Percentiles rank a stretch among this genome's conserved stretches.
phyloP scores from a whole-genome alignment of 1,140 invertebrate species.

The Papilio xuthus region DNA sequence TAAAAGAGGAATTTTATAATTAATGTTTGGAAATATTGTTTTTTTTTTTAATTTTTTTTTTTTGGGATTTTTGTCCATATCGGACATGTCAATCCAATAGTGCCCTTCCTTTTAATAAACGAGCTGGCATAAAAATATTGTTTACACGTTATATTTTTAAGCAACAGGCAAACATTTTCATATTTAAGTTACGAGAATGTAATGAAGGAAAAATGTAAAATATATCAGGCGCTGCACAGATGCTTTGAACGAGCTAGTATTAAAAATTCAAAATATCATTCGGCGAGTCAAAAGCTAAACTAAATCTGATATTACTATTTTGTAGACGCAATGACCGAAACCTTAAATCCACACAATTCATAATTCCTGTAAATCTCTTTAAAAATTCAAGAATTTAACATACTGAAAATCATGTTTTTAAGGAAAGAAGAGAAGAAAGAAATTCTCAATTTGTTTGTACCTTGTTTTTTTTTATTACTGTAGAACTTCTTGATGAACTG shows the following conservation, averaged over 20 bases:
- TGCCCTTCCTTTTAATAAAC: too few species aligned
- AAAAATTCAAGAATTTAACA: too few species aligned
- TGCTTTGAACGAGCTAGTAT: conserved; percentile 29
- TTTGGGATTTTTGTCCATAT: too few species aligned
- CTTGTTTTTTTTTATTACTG: too few species aligned
- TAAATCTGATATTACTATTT: background rate
- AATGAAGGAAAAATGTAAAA: conserved; percentile 37
- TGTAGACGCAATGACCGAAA: background rate
- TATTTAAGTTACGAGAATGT: conserved; percentile 21
- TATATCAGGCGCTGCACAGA: conserved; percentile 33
- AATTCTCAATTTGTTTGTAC: too few species aligned
- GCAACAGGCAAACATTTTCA: conserved; percentile 19
- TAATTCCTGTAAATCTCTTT: too few species aligned
- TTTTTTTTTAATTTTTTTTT: too few species aligned
- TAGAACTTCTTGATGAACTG: too few species aligned
- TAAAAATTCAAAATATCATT: conserved; percentile 37
- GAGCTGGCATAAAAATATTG: background rate
- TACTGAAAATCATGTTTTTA: too few species aligned
- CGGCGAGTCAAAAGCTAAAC: conserved; percentile 2
- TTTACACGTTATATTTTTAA: conserved; percentile 16
- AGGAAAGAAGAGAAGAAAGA: too few species aligned
- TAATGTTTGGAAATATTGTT: conserved; percentile 11
- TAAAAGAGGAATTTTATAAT: conserved; percentile 5
- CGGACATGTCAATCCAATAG: too few species aligned
- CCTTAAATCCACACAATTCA: too few species aligned